Base-by-base conservation (phyloP, 2,888 invertebrate genomes). In the Spodoptera picta region DNA sequence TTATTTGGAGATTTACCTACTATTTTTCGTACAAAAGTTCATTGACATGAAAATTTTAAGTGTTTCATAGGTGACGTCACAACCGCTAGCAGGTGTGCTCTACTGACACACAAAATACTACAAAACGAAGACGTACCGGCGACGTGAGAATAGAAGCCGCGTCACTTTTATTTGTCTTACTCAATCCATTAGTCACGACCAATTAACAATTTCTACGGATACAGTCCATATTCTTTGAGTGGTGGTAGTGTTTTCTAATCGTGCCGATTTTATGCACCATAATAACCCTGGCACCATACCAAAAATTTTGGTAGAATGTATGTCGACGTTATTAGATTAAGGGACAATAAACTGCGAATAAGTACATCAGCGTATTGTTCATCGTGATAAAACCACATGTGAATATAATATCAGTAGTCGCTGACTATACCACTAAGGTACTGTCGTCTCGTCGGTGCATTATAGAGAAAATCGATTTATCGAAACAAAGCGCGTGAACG, bases 81-180 rank as follows among this genome's bases (percentile, higher is more conserved):
- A 9, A 42, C 56, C 46, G 54, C 73, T 41, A 72, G 74, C 85
- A 86, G 85, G 85, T 87, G 85, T 69, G 86, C 69, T 76, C 84
- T 61, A 86, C 84, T 86, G 77, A 86, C 85, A 86, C 77, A 83
- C 78, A 82, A 82, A 82, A 72, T 73, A 74, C 71, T 62, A 73
- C 79, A 78, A 83, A 82, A 83, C 75, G 73, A 78, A 71, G 66
- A 80, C 75, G 69, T 73, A 69, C 69, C 71, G 64, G 69, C 72
- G 76, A 78, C 75, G 68, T 65, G 80, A 77, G 79, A 81, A 76
- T 78, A 77, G 70, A 74, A 69, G 67, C 69, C 62, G 65, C 77
- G 71, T 81, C 78, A 76, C 76, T 80, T 82, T 73, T 83, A 80
- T 85, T 84, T 83, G 82, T 82, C 82, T 83, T 74, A 70, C 68